phyloP scores from a whole-genome alignment of 1,140 invertebrate species.

The Formica exsecta region DNA sequence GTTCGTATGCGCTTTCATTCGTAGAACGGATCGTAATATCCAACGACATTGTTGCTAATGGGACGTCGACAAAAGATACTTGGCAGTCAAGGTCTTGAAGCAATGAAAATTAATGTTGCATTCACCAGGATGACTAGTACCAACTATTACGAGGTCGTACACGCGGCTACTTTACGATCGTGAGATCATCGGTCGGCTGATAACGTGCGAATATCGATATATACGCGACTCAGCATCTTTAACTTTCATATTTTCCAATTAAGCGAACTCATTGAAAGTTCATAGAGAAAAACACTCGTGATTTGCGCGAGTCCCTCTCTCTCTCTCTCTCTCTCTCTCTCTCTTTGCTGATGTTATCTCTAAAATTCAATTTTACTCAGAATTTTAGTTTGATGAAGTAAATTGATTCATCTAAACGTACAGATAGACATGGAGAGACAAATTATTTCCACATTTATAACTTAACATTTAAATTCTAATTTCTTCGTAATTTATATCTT shows the following conservation, averaged over 20 bases:
- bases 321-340: too few relatives aligned
- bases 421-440: too few relatives aligned
- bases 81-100: constrained; percentile 60
- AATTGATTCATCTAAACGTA: constrained; percentile 6
- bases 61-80: constrained; percentile 61
- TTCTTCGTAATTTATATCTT: neutral
- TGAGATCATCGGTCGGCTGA: constrained; percentile 44
- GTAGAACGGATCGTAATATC: constrained; percentile 39
- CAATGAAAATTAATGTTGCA: constrained; percentile 74
- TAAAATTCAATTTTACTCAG: neutral
- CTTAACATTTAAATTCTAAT: constrained; percentile 25
- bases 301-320: neutral
- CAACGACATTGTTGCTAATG: constrained; percentile 59
- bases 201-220: constrained; percentile 51
- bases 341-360: neutral
- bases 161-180: constrained; percentile 62
- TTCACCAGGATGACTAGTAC: constrained; percentile 61
- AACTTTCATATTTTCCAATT: constrained; percentile 39
- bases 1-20: constrained; percentile 2
- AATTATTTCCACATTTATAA: neutral
- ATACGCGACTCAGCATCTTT: neutral
- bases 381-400: neutral
- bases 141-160: constrained; percentile 52
- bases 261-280: constrained; percentile 34
- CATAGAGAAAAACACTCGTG: neutral